A percentile compares a stretch with the other conserved stretches of the same genome.
Evolutionary conservation across 2,888 invertebrate genomes (phyloP).

Genomic region (Halocaridina rubra): DNA sequence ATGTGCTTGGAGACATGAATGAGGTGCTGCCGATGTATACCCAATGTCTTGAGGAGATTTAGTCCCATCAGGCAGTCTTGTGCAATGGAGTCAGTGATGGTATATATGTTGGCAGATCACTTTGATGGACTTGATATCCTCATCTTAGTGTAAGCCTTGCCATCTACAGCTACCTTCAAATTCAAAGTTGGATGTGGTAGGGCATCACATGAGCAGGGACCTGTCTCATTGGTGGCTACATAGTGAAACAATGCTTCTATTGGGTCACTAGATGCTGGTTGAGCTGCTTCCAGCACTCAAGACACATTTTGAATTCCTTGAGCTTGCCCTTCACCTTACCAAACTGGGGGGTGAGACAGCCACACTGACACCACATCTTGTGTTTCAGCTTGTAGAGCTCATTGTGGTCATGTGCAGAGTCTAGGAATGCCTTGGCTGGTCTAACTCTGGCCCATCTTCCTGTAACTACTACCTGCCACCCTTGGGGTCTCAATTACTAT

Average conservation of each 20-base stretch:
- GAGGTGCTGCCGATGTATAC: background rate
- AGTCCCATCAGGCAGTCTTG: conserved; percentile 11
- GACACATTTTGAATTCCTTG: conserved; percentile 5
- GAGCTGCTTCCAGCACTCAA: conserved; percentile 20
- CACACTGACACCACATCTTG: conserved; percentile 4
- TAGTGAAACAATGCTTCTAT: too few species aligned
- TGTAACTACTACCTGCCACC: conserved; percentile 4
- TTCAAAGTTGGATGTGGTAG: too few species aligned
- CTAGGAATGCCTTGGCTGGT: background rate
- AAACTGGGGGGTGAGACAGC: conserved; percentile 11
- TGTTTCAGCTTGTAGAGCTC: background rate
- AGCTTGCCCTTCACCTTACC: conserved; percentile 22
- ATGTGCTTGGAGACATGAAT: background rate
- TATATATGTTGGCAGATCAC: background rate
- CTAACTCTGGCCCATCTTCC: background rate
- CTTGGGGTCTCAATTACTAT: background rate
- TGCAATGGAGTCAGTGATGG: conserved; percentile 3
- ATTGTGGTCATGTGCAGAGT: background rate
- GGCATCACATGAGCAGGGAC: background rate
- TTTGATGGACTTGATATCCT: background rate
- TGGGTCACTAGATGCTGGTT: background rate
- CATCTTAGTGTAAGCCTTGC: background rate
- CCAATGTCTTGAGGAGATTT: background rate
- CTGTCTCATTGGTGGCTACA: background rate
- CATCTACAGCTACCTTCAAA: conserved; percentile 1